These are phyloP conservation scores for Hassar affinis DNA, from an alignment of 2,113 vertebrate genomes.

Conservation along the genomic window DNA sequence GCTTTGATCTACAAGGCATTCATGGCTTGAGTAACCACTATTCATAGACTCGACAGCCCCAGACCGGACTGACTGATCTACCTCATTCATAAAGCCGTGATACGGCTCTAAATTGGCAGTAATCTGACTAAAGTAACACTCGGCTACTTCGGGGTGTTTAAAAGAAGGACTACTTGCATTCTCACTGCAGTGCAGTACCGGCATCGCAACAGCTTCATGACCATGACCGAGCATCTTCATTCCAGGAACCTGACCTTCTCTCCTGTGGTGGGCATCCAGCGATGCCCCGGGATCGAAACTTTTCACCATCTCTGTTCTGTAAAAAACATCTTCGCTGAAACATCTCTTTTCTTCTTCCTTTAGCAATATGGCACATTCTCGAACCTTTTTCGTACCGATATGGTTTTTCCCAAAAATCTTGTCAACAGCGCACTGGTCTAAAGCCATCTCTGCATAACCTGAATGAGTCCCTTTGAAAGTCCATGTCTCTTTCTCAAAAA, in stretches of 20 bases:
- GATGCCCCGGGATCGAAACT: slow-evolving; percentile 72
- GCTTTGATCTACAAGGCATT: slow-evolving; percentile 79
- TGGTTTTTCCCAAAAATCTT: slow-evolving; percentile 73
- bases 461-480: slow-evolving; percentile 77
- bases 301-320: slow-evolving; percentile 74
- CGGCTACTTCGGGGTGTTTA: slow-evolving; percentile 71
- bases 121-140: slow-evolving; percentile 72
- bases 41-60: slow-evolving; percentile 72
- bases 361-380: slow-evolving; percentile 76
- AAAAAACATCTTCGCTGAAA: slow-evolving; percentile 75
- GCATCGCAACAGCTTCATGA: slow-evolving; percentile 69
- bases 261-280: slow-evolving; percentile 70
- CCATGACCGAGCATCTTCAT: slow-evolving; percentile 70
- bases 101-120: slow-evolving; percentile 72
- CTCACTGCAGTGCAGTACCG: slow-evolving; percentile 70
- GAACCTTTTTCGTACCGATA: slow-evolving; percentile 70
- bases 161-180: slow-evolving; percentile 67
- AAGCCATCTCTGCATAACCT: slow-evolving; percentile 72
- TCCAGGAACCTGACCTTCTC: slow-evolving; percentile 73
- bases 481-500: slow-evolving; percentile 73
- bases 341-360: slow-evolving; percentile 79
- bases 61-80: slow-evolving; percentile 69
- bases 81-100: slow-evolving; percentile 75
- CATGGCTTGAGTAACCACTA: slow-evolving; percentile 76
- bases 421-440: slow-evolving; percentile 75